A percentile compares a stretch with the other conserved stretches of the same genome.
Evolutionary conservation across 2,888 invertebrate species (phyloP).

Genomic region (Trisateles emortualis): DNA sequence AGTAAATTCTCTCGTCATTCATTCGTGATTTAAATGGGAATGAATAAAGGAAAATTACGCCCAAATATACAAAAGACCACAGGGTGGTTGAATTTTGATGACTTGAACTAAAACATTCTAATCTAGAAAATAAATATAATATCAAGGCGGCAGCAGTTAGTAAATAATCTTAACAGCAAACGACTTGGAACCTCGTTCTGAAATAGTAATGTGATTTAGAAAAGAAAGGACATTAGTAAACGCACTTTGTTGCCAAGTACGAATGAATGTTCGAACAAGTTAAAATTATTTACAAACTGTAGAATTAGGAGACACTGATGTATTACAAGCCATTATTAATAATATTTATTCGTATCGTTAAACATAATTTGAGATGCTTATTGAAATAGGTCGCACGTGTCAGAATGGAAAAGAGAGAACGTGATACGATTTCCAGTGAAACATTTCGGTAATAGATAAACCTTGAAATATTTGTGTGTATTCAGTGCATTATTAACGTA

Average conservation of each 20-base stretch:
- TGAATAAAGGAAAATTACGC: conserved; percentile 45
- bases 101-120: conserved; percentile 16
- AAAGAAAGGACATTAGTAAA: not conserved
- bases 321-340: conserved; percentile 8
- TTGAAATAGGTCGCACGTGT: conserved; percentile 39
- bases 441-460: not conserved
- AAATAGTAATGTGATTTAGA: too few species aligned
- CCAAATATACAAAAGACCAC: conserved; percentile 50
- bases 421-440: conserved; percentile 9
- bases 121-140: conserved; percentile 22
- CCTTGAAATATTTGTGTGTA: too few species aligned
- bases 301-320: conserved; percentile 43
- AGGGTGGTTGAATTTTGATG: conserved; percentile 35
- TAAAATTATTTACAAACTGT: conserved; percentile 44
- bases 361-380: conserved; percentile 25
- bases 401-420: not conserved
- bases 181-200: too few species aligned
- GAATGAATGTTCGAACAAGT: not conserved
- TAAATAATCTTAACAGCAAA: conserved; percentile 34
- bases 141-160: conserved; percentile 34
- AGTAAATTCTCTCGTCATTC: conserved; percentile 25
- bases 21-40: conserved; percentile 29
- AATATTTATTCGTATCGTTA: not conserved
- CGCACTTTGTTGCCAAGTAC: too few species aligned
- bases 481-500: not conserved